phyloP scores from a whole-genome alignment of 2,113 vertebrate genomes.

The Equus przewalskii region DNA sequence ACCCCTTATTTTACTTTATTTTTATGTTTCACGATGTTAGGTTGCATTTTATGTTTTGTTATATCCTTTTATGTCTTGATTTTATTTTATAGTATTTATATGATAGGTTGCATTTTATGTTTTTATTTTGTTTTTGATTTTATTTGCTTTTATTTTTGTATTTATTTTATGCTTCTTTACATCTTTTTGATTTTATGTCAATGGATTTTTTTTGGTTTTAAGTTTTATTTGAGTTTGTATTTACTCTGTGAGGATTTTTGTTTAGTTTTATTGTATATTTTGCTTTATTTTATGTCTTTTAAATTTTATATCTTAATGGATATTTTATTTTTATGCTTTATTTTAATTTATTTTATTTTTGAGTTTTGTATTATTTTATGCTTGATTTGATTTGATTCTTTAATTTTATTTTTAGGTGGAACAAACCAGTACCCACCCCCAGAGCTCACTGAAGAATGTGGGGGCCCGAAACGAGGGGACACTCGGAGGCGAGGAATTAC shows the following conservation, averaged over 20 bases:
- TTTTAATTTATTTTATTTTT: neutral
- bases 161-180: constrained; percentile 38
- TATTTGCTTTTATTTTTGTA: constrained; percentile 27
- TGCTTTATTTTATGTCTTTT: constrained; percentile 6
- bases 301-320: constrained; percentile 35
- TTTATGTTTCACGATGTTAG: neutral
- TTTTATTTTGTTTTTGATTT: constrained; percentile 35
- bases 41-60: neutral
- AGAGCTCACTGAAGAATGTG: constrained; percentile 86
- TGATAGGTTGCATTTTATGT: neutral
- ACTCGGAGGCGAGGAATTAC: neutral
- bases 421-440: constrained; percentile 89
- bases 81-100: constrained; percentile 46
- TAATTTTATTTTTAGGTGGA: constrained; percentile 85
- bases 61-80: constrained; percentile 8
- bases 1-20: neutral
- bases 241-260: neutral
- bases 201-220: neutral
- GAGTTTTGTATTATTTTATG: neutral
- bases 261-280: constrained; percentile 19
- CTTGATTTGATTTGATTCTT: constrained; percentile 11
- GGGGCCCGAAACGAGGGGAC: constrained; percentile 79
- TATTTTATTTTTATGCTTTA: neutral
- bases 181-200: constrained; percentile 11
- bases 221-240: neutral